Conservation (phyloP, 2,888 invertebrate genomes). For the Apodemia mormo region DNA sequence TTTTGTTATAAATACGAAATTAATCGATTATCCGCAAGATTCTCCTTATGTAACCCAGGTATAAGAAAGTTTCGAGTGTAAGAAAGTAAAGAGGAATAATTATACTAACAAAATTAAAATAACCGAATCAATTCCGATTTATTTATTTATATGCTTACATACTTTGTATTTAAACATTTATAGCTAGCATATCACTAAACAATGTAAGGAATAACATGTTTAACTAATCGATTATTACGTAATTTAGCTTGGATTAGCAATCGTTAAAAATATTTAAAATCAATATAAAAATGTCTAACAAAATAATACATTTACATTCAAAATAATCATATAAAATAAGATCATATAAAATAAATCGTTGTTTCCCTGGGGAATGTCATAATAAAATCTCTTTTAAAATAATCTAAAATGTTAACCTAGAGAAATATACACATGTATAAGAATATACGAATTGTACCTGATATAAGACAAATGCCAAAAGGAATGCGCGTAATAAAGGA, state of each 20-base stretch:
- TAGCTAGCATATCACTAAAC: conserved; percentile 59
- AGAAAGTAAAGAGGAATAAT: background rate
- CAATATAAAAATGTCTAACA: conserved; percentile 58
- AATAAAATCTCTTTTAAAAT: conserved; percentile 62
- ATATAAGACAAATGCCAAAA: conserved; percentile 53
- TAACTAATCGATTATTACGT: conserved; percentile 36
- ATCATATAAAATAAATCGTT: conserved; percentile 69
- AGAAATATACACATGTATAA: conserved; percentile 58
- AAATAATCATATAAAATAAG: conserved; percentile 42
- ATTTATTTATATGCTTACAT: conserved; percentile 66
- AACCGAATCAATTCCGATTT: conserved; percentile 74
- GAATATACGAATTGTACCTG: conserved; percentile 41
- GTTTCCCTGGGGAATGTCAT: conserved; percentile 63
- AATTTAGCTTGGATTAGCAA: conserved; percentile 33
- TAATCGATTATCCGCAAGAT: no score
- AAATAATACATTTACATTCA: conserved; percentile 74
- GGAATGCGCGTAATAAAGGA: conserved; percentile 36
- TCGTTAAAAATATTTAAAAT: conserved; percentile 40
- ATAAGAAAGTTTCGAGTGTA: background rate
- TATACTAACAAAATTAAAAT: conserved; percentile 37
- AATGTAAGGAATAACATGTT: conserved; percentile 41
- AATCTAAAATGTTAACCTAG: conserved; percentile 56
- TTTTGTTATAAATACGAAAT: no score
- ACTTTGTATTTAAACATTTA: conserved; percentile 56
- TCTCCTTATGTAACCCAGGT: background rate